Conservation (phyloP, 2,888 invertebrate genomes). For the Melanostoma mellinum region DNA sequence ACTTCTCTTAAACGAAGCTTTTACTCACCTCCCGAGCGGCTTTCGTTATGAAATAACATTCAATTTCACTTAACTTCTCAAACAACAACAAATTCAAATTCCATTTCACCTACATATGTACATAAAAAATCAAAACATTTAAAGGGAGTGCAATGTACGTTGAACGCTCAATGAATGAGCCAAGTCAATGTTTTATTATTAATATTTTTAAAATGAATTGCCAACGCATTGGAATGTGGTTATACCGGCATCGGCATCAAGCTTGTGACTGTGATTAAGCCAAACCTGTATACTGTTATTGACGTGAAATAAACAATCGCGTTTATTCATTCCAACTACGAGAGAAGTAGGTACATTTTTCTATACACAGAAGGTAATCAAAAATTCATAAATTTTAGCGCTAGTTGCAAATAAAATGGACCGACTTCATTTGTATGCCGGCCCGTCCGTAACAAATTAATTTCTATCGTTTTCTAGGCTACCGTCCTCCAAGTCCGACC, state of each 20-base stretch:
- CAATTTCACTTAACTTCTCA: not conserved
- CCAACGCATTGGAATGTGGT: slow-evolving; percentile 58
- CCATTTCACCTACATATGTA: not conserved
- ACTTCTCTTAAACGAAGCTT: too few species aligned
- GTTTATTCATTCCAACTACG: slow-evolving; percentile 4
- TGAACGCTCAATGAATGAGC: slow-evolving; percentile 59
- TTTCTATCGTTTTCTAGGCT: slow-evolving; percentile 58
- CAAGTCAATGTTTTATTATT: slow-evolving; percentile 11
- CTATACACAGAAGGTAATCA: slow-evolving; percentile 27
- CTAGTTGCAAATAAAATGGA: slow-evolving; percentile 18
- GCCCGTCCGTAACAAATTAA: slow-evolving; percentile 12
- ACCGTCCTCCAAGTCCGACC: slow-evolving; percentile 18
- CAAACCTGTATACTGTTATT: slow-evolving; percentile 43
- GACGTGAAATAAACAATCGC: slow-evolving; percentile 18
- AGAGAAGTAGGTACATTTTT: not conserved
- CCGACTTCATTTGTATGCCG: slow-evolving; percentile 54
- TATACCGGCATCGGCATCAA: slow-evolving; percentile 60
- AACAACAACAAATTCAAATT: not conserved
- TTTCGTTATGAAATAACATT: not conserved
- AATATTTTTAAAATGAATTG: slow-evolving; percentile 19
- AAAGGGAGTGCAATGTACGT: slow-evolving; percentile 1
- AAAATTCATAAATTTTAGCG: slow-evolving; percentile 32
- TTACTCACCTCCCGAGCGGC: too few species aligned
- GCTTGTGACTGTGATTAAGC: slow-evolving; percentile 13
- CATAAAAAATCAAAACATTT: not conserved